Conservation (phyloP, 2,113 vertebrate species). For the Gnathonemus longibarbis region DNA sequence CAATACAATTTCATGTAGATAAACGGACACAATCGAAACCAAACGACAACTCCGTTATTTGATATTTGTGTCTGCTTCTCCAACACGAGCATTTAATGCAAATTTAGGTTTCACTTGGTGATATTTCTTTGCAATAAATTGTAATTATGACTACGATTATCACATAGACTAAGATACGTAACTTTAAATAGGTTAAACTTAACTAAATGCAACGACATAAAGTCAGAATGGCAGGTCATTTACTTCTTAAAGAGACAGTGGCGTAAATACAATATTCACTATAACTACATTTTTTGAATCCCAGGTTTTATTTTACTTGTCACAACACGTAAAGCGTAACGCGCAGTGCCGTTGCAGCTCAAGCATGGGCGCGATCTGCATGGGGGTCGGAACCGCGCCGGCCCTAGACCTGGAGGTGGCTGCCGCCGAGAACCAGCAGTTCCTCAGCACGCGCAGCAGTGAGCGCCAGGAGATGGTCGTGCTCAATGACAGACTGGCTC, state of each 20-base stretch:
- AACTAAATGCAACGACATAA: background rate
- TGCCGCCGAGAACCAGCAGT: constrained; percentile 56
- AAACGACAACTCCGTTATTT: background rate
- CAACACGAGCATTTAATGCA: background rate
- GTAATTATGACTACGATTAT: background rate
- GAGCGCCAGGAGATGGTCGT: constrained; percentile 55
- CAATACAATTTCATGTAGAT: background rate
- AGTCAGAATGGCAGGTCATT: background rate
- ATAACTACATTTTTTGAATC: too few relatives aligned
- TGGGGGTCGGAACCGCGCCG: constrained; percentile 38
- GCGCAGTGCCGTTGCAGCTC: constrained; percentile 36
- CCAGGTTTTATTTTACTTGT: background rate
- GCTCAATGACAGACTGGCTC: constrained; percentile 62
- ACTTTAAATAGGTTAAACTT: background rate
- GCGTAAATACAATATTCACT: background rate
- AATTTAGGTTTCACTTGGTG: background rate
- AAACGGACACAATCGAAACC: background rate
- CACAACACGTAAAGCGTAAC: background rate
- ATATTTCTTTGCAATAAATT: background rate
- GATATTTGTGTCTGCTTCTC: background rate
- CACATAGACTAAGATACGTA: background rate
- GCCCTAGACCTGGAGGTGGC: constrained; percentile 52
- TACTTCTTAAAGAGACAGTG: background rate
- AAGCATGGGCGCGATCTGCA: constrained; percentile 43
- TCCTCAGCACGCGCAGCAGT: constrained; percentile 47